Evolutionary conservation across 2,797 vertebrate genomes (phyloP).

Genomic region (Tadarida brasiliensis): DNA sequence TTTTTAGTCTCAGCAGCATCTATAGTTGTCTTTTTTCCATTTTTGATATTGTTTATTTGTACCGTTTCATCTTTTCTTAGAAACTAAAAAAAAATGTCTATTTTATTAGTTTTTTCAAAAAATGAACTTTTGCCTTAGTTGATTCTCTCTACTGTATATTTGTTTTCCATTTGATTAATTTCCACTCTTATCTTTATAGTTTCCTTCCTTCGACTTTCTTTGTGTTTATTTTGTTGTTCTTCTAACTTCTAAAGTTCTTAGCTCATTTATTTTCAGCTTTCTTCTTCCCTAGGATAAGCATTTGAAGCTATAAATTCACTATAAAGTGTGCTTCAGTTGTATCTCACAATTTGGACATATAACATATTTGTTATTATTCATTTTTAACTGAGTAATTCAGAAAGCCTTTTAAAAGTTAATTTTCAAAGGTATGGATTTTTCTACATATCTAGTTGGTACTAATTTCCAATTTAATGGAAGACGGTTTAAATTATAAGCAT

Average conservation of each 20-base stretch:
- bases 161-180: constrained; percentile 82
- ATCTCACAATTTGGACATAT: not conserved
- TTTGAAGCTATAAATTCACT: constrained; percentile 67
- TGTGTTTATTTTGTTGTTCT: constrained; percentile 83
- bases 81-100: constrained; percentile 61
- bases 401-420: constrained; percentile 11
- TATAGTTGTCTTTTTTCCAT: constrained; percentile 63
- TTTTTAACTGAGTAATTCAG: not conserved
- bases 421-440: constrained; percentile 1
- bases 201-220: constrained; percentile 81
- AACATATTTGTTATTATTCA: constrained; percentile 16
- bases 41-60: constrained; percentile 78
- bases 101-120: constrained; percentile 72
- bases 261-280: constrained; percentile 76
- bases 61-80: constrained; percentile 73
- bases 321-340: constrained; percentile 36
- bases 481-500: constrained; percentile 2
- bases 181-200: constrained; percentile 83
- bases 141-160: constrained; percentile 77
- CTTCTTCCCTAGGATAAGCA: constrained; percentile 71
- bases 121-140: constrained; percentile 82
- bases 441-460: not conserved
- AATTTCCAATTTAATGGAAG: not conserved
- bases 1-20: constrained; percentile 6
- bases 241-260: constrained; percentile 75